phyloP scores from a whole-genome alignment of 2,113 vertebrate species.

The Paracanthobrama guichenoti region DNA sequence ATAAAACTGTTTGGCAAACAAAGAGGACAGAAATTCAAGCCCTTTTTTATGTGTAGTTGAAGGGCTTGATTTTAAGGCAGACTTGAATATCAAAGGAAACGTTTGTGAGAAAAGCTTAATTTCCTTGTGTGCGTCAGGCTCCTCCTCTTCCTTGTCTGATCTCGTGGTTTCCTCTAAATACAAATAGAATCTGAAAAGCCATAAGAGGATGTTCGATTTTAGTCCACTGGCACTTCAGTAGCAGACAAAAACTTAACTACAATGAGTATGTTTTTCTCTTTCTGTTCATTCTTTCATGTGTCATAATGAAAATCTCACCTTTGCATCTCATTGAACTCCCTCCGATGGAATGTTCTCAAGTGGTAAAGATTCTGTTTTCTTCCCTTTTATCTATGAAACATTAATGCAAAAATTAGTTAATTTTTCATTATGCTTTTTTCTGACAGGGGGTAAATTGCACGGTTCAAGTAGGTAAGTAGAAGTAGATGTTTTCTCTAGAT shows the following conservation, averaged over 20 bases:
- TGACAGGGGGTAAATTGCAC: slow-evolving; percentile 58
- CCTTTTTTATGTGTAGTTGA: not conserved
- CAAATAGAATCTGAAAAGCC: not conserved
- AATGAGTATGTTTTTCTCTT: not conserved
- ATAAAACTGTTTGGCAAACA: not conserved
- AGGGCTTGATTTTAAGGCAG: not conserved
- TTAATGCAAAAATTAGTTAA: not conserved
- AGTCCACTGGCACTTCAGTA: not conserved
- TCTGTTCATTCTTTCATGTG: slow-evolving; percentile 33
- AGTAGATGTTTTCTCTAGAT: not conserved
- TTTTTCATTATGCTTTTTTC: not conserved
- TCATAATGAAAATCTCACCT: slow-evolving; percentile 25
- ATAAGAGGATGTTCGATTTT: not conserved
- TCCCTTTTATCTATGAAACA: not conserved
- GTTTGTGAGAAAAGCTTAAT: not conserved
- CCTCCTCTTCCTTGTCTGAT: slow-evolving; percentile 34
- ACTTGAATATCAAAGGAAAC: not conserved
- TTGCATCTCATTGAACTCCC: slow-evolving; percentile 56
- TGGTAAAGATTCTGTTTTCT: slow-evolving; percentile 55
- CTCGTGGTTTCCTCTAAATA: slow-evolving; percentile 41
- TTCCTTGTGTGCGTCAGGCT: not conserved
- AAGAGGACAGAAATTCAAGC: too few relatives aligned
- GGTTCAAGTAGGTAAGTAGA: slow-evolving; percentile 64
- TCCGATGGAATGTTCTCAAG: slow-evolving; percentile 58
- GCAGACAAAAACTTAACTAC: not conserved